Evolutionary conservation across 2,797 vertebrate genomes (phyloP).

Genomic region (Trachurus trachurus): DNA sequence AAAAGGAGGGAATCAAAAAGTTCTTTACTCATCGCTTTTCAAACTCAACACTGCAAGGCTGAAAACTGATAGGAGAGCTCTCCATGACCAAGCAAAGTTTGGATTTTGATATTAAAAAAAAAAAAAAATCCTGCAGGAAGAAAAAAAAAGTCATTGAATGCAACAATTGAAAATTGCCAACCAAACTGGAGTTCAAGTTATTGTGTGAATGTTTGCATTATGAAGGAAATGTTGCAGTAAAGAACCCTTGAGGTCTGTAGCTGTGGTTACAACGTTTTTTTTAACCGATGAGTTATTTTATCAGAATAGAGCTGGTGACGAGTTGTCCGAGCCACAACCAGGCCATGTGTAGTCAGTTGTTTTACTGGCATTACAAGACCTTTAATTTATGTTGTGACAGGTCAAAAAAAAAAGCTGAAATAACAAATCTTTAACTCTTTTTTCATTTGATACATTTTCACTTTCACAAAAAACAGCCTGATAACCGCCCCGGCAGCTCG

Average conservation of each 20-base stretch:
- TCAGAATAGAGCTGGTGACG: constrained; percentile 28
- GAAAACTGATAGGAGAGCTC: constrained; percentile 50
- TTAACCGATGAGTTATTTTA: constrained; percentile 18
- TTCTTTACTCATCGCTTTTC: constrained; percentile 45
- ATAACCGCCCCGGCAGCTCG: constrained; percentile 22
- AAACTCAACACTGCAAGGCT: constrained; percentile 46
- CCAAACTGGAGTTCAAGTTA: constrained; percentile 41
- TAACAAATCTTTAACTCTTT: too few species aligned
- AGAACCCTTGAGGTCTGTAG: constrained; percentile 39
- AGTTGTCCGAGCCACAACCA: constrained; percentile 27
- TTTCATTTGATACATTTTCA: background rate
- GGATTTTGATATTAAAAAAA: constrained; percentile 26
- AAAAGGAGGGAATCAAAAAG: constrained; percentile 47
- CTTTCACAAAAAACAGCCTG: constrained; percentile 2
- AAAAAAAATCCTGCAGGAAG: constrained; percentile 10
- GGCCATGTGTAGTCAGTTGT: background rate
- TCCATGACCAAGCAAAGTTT: constrained; percentile 33
- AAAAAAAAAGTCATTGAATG: constrained; percentile 28
- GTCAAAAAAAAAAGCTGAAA: constrained; percentile 17
- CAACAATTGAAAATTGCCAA: constrained; percentile 43
- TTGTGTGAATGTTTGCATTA: constrained; percentile 13
- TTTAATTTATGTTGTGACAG: background rate
- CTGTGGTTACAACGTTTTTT: constrained; percentile 31
- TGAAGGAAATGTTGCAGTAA: constrained; percentile 39
- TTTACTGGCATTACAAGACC: background rate